Evolutionary conservation across 2,113 vertebrate genomes (phyloP).

Genomic region (Cygnus buccinator): DNA sequence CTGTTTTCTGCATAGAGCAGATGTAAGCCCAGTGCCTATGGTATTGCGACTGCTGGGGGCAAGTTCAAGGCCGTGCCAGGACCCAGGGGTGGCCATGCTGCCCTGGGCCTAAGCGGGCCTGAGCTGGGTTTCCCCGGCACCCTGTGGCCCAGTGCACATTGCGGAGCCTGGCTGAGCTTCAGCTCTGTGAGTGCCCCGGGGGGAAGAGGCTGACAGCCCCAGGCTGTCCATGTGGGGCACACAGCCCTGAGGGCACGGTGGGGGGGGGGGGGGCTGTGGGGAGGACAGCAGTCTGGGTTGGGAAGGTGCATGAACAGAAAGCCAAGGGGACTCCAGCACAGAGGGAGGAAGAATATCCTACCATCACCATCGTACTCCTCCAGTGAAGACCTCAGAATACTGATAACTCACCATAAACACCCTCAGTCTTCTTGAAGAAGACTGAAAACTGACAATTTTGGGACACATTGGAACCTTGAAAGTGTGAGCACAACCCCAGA

Average conservation of each 20-base stretch:
- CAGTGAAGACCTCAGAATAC: not conserved
- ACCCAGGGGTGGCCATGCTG: not conserved
- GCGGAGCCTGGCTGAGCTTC: not conserved
- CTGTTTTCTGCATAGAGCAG: not conserved
- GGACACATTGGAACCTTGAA: not conserved
- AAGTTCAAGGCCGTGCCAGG: rapidly evolving
- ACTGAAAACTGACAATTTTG: not conserved
- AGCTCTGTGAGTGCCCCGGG: rapidly evolving
- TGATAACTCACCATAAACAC: not conserved
- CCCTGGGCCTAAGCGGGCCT: rapidly evolving
- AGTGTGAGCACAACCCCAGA: not conserved
- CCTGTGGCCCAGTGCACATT: not conserved
- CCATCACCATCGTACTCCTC: not conserved
- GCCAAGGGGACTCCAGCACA: not conserved
- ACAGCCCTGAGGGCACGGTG: rapidly evolving
- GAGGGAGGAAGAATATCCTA: not conserved
- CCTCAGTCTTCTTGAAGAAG: not conserved
- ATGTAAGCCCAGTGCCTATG: not conserved
- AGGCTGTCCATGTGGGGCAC: not conserved
- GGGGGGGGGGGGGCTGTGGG: no score
- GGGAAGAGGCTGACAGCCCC: not conserved
- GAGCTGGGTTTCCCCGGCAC: rapidly evolving
- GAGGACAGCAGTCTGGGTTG: not conserved
- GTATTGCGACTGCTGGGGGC: not conserved
- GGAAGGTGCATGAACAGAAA: not conserved